Evolutionary conservation across 2,888 invertebrate species (phyloP).

Genomic region (Platycheirus albimanus): DNA sequence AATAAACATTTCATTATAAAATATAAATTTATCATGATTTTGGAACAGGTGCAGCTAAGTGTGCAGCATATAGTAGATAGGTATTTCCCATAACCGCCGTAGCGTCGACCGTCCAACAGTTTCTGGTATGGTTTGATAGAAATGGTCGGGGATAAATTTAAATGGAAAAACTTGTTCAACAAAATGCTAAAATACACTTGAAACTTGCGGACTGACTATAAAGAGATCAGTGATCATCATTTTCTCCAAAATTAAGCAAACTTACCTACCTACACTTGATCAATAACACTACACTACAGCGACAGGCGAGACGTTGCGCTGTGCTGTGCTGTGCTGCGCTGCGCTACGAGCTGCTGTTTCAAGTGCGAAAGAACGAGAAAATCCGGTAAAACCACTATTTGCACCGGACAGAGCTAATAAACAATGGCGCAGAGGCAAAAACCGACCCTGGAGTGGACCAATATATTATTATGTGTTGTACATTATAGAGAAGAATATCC

Average conservation of each 20-base stretch:
- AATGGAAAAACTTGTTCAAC: no score
- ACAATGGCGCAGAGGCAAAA: constrained; percentile 55
- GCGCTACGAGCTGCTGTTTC: background rate
- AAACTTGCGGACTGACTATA: background rate
- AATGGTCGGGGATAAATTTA: no score
- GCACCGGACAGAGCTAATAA: constrained; percentile 55
- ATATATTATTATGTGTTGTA: no score
- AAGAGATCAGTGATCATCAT: background rate
- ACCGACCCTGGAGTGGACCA: background rate
- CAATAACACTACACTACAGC: no score
- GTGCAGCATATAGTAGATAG: background rate
- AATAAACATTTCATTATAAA: constrained; percentile 28
- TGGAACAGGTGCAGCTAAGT: constrained; percentile 46
- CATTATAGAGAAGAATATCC: constrained; percentile 27
- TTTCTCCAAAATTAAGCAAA: background rate
- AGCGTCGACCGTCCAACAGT: no score
- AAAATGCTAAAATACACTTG: background rate
- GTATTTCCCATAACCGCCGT: constrained; percentile 13
- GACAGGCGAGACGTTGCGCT: no score
- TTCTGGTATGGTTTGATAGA: no score
- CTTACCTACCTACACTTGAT: no score
- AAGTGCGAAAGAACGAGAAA: constrained; percentile 60
- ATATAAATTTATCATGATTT: constrained; percentile 11
- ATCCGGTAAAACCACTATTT: constrained; percentile 71
- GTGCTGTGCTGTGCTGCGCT: no score